These are phyloP conservation scores for Propithecus perrieri DNA, from an alignment of 2,797 vertebrate species.

Conservation along the genomic window DNA sequence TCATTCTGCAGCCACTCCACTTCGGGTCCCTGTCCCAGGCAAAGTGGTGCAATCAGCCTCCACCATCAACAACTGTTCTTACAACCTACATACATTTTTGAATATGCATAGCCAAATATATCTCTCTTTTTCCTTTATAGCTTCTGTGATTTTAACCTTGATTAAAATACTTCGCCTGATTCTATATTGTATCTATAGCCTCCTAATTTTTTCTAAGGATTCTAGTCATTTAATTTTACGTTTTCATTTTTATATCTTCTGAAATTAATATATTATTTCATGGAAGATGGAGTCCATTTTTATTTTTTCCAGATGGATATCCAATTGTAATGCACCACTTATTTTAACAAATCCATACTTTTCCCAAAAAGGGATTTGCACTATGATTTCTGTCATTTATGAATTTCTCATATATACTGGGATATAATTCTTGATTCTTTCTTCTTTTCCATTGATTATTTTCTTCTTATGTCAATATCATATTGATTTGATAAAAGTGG, in stretches of 20 bases:
- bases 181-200: neutral
- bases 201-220: neutral
- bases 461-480: conserved; percentile 23
- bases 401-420: neutral
- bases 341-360: neutral
- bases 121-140: conserved; percentile 4
- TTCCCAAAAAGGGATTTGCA: neutral
- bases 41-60: neutral
- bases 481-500: conserved; percentile 14
- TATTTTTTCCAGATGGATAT: neutral
- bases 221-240: neutral
- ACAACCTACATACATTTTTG: neutral
- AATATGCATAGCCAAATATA: neutral
- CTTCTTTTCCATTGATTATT: conserved; percentile 4
- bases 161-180: neutral
- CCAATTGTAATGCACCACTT: neutral
- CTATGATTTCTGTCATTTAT: neutral
- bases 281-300: neutral
- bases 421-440: conserved; percentile 8
- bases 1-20: neutral
- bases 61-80: neutral
- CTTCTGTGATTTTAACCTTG: neutral
- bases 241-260: conserved; percentile 13
- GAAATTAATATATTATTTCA: conserved; percentile 33
- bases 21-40: neutral